Percentiles rank a stretch among this genome's conserved stretches.
Evolutionary conservation across 2,113 vertebrate species (phyloP).

Genomic region (Xenus cinereus): DNA sequence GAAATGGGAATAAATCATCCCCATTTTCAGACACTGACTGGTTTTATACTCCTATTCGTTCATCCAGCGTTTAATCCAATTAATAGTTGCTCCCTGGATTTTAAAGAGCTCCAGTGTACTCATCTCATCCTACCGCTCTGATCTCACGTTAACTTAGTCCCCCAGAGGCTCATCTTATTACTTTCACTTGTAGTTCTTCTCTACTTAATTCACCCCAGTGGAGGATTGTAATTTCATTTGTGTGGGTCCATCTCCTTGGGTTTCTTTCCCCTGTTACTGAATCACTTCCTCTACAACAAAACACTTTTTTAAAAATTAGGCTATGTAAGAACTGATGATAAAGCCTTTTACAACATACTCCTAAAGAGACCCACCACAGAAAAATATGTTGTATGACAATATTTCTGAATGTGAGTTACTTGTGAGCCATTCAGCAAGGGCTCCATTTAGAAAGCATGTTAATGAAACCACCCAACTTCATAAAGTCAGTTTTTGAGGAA

Average conservation of each 20-base stretch:
- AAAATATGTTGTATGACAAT: neutral
- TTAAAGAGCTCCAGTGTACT: neutral
- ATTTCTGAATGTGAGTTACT: neutral
- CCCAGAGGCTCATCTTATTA: neutral
- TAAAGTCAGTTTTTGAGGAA: neutral
- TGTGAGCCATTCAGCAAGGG: neutral
- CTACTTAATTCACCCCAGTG: neutral
- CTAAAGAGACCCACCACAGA: neutral
- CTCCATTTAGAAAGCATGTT: neutral
- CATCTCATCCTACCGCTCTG: neutral
- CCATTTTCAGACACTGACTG: neutral
- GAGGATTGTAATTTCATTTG: neutral
- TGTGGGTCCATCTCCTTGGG: neutral
- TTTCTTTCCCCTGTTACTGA: neutral
- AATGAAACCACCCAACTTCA: neutral
- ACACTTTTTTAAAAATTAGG: neutral
- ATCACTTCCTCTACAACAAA: conserved; percentile 11
- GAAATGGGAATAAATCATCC: neutral
- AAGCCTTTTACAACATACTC: neutral
- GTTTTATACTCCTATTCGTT: neutral
- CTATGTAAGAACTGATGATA: neutral
- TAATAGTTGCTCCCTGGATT: neutral
- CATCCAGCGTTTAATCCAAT: neutral
- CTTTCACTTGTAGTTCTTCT: neutral
- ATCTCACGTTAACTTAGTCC: neutral